Conservation (phyloP, 2,113 vertebrate genomes). For the Nipponia nippon region DNA sequence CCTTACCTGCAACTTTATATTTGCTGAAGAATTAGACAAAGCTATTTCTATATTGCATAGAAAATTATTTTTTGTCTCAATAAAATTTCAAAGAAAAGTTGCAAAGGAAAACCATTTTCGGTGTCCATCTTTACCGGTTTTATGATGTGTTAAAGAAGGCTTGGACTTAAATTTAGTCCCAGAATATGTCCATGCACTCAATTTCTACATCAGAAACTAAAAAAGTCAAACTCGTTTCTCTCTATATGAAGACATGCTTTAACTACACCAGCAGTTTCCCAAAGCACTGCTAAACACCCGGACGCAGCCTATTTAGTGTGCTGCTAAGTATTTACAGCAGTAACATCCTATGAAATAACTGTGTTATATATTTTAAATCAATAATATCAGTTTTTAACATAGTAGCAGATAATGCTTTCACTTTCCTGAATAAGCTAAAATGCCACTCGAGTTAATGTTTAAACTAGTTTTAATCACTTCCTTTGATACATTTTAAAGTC, state of each 20-base stretch:
- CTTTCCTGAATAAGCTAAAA: slow-evolving; percentile 48
- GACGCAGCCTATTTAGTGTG: not conserved
- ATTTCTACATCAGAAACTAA: not conserved
- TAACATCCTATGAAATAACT: not conserved
- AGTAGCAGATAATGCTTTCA: slow-evolving; percentile 54
- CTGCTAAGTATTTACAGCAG: not conserved
- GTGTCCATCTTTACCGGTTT: not conserved
- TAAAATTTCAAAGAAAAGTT: not conserved
- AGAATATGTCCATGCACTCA: fast-evolving
- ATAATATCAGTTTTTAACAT: slow-evolving; percentile 4
- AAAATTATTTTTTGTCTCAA: not conserved
- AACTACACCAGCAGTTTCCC: not conserved
- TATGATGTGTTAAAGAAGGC: not conserved
- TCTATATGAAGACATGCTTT: not conserved
- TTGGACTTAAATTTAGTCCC: not conserved
- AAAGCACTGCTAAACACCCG: not conserved
- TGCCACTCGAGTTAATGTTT: slow-evolving; percentile 78
- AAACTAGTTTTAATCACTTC: slow-evolving; percentile 79
- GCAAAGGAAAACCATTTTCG: not conserved
- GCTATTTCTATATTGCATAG: not conserved
- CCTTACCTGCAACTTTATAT: not conserved
- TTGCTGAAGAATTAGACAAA: not conserved
- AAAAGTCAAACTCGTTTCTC: not conserved
- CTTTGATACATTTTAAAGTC: slow-evolving; percentile 73
- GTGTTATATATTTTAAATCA: not conserved